These are phyloP conservation scores for Polypterus bichir DNA, from an alignment of 2,113 vertebrate genomes.

Conservation along the genomic window DNA sequence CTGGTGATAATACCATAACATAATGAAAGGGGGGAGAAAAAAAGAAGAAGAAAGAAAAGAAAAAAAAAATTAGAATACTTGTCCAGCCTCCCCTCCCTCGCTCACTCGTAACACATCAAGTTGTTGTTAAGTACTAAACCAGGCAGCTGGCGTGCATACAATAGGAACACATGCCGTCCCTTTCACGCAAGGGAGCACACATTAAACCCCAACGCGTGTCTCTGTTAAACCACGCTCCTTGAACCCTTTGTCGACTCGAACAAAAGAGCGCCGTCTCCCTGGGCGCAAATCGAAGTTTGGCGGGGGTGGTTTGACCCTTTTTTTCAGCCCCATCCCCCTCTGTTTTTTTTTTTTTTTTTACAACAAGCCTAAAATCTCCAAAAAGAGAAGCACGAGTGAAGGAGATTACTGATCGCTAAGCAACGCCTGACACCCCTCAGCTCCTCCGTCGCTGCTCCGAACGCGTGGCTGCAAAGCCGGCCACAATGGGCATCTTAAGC, in stretches of 20 bases:
- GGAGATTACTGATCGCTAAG: constrained; percentile 9
- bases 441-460: constrained; percentile 2
- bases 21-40: constrained; percentile 19
- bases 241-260: constrained; percentile 30
- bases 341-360: background rate
- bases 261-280: constrained; percentile 27
- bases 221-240: constrained; percentile 28
- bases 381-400: background rate
- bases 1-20: constrained; percentile 31
- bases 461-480: background rate
- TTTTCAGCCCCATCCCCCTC: background rate
- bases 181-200: constrained; percentile 41
- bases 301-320: background rate
- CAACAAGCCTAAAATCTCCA: background rate
- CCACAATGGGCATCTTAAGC: no score
- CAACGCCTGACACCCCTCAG: background rate
- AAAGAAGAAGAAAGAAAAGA: background rate
- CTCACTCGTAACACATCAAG: constrained; percentile 25
- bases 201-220: constrained; percentile 43
- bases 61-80: constrained; percentile 17
- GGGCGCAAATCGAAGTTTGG: no score
- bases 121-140: constrained; percentile 43
- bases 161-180: constrained; percentile 50
- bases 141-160: constrained; percentile 46
- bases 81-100: constrained; percentile 14